Base-by-base conservation (phyloP, 2,797 vertebrate species). In the Fringilla coelebs region DNA sequence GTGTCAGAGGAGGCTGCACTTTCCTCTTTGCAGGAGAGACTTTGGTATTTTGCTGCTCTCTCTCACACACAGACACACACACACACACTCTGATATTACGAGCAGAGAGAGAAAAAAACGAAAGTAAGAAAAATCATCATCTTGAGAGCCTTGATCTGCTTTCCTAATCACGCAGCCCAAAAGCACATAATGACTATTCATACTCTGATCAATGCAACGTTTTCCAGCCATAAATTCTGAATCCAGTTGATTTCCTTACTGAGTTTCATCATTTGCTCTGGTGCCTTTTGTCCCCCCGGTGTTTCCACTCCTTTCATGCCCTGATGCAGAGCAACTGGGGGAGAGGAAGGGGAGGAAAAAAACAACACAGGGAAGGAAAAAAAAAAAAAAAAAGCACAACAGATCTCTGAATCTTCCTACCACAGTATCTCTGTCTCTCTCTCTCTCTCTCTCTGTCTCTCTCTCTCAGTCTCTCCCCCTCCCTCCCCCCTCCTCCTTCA, bases 211-310 rank as follows among this genome's bases (percentile, higher is more conserved):
- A 97, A 97, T 96, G 96, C 96, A 86, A 92, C 52, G 26, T 71
- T 96, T 96, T 60, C 74, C 75, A 97, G 97, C 96, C 63, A 87
- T 94, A 96, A 95, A 97, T 97, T 88, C 96, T 80, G 83, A 94
- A 97, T 94, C 96, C 96, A 95, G 94, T 97, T 96, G 94, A 96
- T 96, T 96, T 96, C 94, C 97, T 96, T 96, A 97, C 97, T 97
- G 95, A 97, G 97, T 96, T 97, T 97, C 97, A 97, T 97, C 96
- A 92, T 97, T 94, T 96, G 97, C 95, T 96, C 96, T 85, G 89
- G 86, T 91, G 93, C 94, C 97, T 96, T 94, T 90, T 93, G 91
- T 96, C 94, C 96, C 96, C 94, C 92, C 51, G 91, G 93, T 94
- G 95, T 89, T 96, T 97, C 97, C 92, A 96, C 90, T 85, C 90